A percentile compares a stretch with the other conserved stretches of the same genome.
Conservation (phyloP, 2,113 vertebrate species). For the Steatornis caripensis region DNA sequence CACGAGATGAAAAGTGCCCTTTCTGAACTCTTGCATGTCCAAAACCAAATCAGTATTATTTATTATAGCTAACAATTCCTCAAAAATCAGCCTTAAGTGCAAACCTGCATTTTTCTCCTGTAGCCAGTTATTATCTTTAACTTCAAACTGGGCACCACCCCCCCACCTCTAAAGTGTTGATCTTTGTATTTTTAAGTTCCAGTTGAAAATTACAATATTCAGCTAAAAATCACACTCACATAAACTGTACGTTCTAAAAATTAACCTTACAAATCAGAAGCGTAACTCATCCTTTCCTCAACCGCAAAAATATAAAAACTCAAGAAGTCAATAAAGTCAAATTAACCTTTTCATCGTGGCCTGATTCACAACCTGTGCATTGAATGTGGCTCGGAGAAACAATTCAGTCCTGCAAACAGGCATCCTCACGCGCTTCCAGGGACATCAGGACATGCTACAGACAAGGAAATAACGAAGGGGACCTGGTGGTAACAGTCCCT, state of each 20-base stretch:
- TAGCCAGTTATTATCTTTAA: neutral
- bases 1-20: neutral
- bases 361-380: neutral
- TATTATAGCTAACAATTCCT: neutral
- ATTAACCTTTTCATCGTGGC: neutral
- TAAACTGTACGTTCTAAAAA: neutral
- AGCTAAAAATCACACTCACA: neutral
- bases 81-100: neutral
- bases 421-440: neutral
- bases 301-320: neutral
- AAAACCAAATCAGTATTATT: neutral
- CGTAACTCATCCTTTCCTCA: neutral
- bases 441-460: neutral
- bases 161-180: neutral
- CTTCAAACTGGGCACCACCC: neutral
- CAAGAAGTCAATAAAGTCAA: neutral
- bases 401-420: neutral
- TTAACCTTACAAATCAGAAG: neutral
- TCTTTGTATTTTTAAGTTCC: neutral
- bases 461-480: rapidly evolving
- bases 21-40: neutral
- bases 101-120: neutral
- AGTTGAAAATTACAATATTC: neutral
- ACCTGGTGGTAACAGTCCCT: neutral
- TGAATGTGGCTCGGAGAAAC: neutral